phyloP scores from a whole-genome alignment of 2,113 vertebrate species.

The Cercocebus atys region DNA sequence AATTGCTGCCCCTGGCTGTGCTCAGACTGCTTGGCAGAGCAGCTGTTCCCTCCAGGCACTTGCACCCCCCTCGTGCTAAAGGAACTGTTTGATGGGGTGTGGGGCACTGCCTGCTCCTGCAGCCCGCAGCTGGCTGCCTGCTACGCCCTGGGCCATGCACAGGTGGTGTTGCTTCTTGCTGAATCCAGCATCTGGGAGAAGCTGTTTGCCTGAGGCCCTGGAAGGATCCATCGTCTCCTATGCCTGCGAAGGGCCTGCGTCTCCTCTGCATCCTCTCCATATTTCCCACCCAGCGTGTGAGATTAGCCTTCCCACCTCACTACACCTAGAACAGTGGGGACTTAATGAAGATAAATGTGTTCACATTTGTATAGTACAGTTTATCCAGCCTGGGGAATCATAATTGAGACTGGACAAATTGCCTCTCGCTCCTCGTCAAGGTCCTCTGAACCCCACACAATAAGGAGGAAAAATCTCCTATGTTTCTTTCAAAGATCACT shows the following conservation, averaged over 20 bases:
- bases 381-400: not conserved
- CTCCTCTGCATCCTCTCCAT: not conserved
- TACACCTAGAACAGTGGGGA: no score
- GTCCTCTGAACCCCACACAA: no score
- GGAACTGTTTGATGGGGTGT: not conserved
- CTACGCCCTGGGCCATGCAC: not conserved
- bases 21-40: not conserved
- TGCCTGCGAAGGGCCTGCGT: accelerated
- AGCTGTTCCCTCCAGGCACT: not conserved
- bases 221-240: not conserved
- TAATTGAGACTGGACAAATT: not conserved
- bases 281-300: accelerated
- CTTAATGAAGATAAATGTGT: not conserved
- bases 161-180: not conserved
- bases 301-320: not conserved
- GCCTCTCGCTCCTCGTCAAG: not conserved
- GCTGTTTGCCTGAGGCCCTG: not conserved
- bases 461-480: no score
- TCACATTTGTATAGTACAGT: not conserved
- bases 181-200: not conserved
- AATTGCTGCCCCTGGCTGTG: not conserved
- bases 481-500: not conserved
- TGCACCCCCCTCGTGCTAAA: accelerated
- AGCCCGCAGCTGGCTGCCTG: not conserved
- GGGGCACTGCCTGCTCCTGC: not conserved